These are phyloP conservation scores for Xestia xanthographa DNA, from an alignment of 2,888 invertebrate genomes.

Conservation along the genomic window DNA sequence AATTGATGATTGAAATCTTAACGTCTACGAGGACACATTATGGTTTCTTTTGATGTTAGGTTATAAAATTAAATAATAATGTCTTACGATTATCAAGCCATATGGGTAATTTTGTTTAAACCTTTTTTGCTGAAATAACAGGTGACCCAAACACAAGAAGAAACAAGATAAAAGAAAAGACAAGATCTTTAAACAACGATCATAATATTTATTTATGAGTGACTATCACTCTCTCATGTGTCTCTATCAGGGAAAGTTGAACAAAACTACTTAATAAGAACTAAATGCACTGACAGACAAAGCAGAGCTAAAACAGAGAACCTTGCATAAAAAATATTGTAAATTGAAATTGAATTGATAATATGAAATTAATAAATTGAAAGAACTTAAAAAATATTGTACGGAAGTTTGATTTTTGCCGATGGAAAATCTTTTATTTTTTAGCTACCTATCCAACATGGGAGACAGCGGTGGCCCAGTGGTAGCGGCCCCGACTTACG, in stretches of 20 bases:
- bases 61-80: not conserved
- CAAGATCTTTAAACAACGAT: not conserved
- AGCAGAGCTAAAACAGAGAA: not conserved
- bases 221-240: not conserved
- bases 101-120: not conserved
- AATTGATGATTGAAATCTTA: not conserved
- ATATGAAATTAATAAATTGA: too few relatives aligned
- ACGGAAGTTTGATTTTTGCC: not conserved
- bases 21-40: too few relatives aligned
- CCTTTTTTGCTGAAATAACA: too few relatives aligned
- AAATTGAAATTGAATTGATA: too few relatives aligned
- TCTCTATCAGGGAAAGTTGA: not conserved
- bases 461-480: too few relatives aligned
- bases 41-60: not conserved
- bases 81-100: not conserved
- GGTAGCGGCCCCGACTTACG: too few relatives aligned
- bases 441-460: not conserved
- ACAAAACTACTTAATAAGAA: not conserved
- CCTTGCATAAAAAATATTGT: too few relatives aligned
- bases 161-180: not conserved
- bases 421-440: not conserved
- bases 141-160: not conserved
- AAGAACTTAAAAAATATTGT: not conserved
- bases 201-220: not conserved
- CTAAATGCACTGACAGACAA: not conserved